A percentile compares a stretch with the other conserved stretches of the same genome.
Conservation (phyloP, 1,140 invertebrate genomes). For the Rhynchophorus ferrugineus region DNA sequence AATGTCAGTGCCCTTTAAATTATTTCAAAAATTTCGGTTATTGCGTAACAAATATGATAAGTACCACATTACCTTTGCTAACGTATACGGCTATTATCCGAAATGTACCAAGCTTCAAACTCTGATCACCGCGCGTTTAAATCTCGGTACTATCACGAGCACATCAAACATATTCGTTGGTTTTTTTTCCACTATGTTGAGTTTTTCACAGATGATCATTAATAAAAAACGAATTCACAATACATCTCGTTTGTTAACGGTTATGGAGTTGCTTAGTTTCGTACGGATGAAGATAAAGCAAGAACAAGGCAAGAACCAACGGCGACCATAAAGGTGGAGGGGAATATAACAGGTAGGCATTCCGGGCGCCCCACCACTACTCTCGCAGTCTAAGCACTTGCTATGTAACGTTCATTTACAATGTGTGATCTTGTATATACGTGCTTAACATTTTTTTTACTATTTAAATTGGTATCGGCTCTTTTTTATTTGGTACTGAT, state of each 20-base stretch:
- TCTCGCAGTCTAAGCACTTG: constrained; percentile 12
- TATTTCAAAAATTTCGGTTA: not conserved
- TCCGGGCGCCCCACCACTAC: constrained; percentile 10
- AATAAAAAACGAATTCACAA: constrained; percentile 2
- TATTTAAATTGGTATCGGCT: not conserved
- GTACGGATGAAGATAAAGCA: constrained; percentile 17
- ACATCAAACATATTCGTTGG: not conserved
- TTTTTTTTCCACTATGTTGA: not conserved
- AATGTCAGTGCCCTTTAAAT: constrained; percentile 6
- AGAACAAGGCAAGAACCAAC: constrained; percentile 18
- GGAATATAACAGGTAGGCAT: constrained; percentile 20
- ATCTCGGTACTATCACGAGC: not conserved
- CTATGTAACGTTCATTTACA: constrained; percentile 12
- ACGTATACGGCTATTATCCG: not conserved
- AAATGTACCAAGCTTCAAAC: not conserved
- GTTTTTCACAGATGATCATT: not conserved
- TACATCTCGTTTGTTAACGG: constrained; percentile 9
- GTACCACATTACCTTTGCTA: constrained; percentile 1
- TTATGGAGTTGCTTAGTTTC: constrained; percentile 14
- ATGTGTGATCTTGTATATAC: constrained; percentile 3
- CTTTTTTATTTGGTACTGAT: not conserved
- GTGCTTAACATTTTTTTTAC: constrained; percentile 10
- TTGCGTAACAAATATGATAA: constrained; percentile 4
- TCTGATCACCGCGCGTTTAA: not conserved
- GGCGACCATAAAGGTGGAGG: constrained; percentile 13